Evolutionary conservation across 1,140 invertebrate genomes (phyloP).

Genomic region (Helicoverpa zea): DNA sequence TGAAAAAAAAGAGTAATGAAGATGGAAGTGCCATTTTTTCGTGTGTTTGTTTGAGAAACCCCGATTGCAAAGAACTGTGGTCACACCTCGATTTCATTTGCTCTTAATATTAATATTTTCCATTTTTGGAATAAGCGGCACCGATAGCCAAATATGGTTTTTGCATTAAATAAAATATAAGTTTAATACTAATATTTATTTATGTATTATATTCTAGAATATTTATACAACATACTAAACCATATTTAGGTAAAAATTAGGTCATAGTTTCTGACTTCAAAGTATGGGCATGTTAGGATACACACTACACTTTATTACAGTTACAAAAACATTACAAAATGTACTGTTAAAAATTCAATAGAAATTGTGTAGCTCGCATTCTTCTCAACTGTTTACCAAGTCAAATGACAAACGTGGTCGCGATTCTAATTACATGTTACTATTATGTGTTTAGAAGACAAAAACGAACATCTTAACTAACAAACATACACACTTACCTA

Average conservation of each 20-base stretch:
- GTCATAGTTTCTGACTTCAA: background rate
- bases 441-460: constrained; percentile 66
- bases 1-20: background rate
- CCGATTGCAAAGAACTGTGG: too few species aligned
- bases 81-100: too few species aligned
- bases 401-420: constrained; percentile 79
- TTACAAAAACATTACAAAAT: constrained; percentile 65
- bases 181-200: background rate
- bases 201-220: background rate
- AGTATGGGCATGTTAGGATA: background rate
- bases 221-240: background rate
- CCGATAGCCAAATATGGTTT: background rate
- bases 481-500: background rate
- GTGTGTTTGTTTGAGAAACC: too few species aligned
- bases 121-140: background rate
- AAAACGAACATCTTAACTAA: constrained; percentile 25
- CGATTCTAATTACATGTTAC: constrained; percentile 73
- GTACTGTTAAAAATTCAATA: constrained; percentile 68
- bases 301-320: constrained; percentile 31
- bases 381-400: constrained; percentile 77
- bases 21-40: background rate
- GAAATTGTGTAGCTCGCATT: constrained; percentile 70
- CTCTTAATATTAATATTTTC: background rate
- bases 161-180: background rate
- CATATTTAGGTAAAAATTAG: background rate